Evolutionary conservation across 2,113 vertebrate genomes (phyloP), one percentile per base, ranked within the genome.

Genomic region (Laticauda laticaudata): DNA sequence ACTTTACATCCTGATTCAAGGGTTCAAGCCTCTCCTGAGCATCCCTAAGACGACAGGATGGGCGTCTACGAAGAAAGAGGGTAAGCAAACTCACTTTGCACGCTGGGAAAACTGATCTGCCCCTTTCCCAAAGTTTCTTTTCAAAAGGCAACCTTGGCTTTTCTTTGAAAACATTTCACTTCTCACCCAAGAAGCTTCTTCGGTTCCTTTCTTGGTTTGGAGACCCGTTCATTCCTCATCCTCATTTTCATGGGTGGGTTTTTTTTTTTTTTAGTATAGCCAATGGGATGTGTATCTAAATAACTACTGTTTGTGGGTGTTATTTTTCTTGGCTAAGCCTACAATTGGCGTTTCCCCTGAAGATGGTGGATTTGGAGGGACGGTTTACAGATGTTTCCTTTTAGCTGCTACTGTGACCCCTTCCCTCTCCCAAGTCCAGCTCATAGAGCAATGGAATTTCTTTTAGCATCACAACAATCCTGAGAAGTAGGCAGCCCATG

Each of bases 11-110:
- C 14, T 23, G 20, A 91, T 75, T 64, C 45, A 87, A 86, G 3
- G 39, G 6, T 34, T 51, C 48, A 9, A 18, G n/a, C 14, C 15
- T 20, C 8, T 53, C 34, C 39, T 29, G 59, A 88, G 91, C 53
- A 88, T 48, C 51, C 5, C 23, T 12, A 9, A 89, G 11, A 5
- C 14, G 1, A 29, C 3, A 57, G 10, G 61, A 59, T 94, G 89
- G 89, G 92, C 14, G 24, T 94, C 1, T 92, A 90, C 9, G 64
- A 92, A 88, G 86, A 92, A 56, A 88, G 90, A 86, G 91, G 85
- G 91, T 94, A 45, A 92, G 93, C 61, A 14, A 43, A 54, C 23
- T 75, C 34, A 20, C 69, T 81, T 39, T 39, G 69, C 34, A 81
- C 0, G 0, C 18, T 53, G 48, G 43, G 53, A 29, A 48, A 87